Conservation (phyloP, 2,888 invertebrate genomes). For the Euproctis similis region DNA sequence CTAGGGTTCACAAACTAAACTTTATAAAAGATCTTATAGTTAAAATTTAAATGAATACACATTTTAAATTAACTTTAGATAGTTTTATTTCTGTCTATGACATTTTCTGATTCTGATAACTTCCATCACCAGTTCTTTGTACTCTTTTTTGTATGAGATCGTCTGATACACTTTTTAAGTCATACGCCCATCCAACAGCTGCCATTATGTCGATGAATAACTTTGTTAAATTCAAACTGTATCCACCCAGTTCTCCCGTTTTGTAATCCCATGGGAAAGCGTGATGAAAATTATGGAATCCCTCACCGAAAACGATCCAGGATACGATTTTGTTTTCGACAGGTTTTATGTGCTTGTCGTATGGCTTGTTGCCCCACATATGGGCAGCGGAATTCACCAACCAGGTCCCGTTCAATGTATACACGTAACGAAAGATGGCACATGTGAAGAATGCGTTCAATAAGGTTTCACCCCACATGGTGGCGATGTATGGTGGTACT, state of each 20-base stretch:
- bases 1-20: too few species aligned
- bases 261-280: constrained; percentile 38
- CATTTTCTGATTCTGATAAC: neutral
- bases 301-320: constrained; percentile 27
- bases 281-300: constrained; percentile 44
- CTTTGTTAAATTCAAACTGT: neutral
- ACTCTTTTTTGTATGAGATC: neutral
- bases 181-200: neutral
- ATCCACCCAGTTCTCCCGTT: neutral
- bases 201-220: neutral
- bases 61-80: too few species aligned
- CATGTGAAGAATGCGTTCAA: constrained; percentile 9
- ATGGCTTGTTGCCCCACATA: constrained; percentile 54
- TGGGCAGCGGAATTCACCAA: constrained; percentile 79
- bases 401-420: constrained; percentile 42
- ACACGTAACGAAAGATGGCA: neutral
- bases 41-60: too few species aligned
- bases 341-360: constrained; percentile 43
- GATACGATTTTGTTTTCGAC: constrained; percentile 24
- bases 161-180: neutral
- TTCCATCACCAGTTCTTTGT: neutral
- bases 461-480: constrained; percentile 5
- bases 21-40: too few species aligned
- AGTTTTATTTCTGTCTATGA: too few species aligned
- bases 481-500: constrained; percentile 1